These are phyloP conservation scores for Ochlodes sylvanus DNA, from an alignment of 2,888 invertebrate species.

Conservation along the genomic window DNA sequence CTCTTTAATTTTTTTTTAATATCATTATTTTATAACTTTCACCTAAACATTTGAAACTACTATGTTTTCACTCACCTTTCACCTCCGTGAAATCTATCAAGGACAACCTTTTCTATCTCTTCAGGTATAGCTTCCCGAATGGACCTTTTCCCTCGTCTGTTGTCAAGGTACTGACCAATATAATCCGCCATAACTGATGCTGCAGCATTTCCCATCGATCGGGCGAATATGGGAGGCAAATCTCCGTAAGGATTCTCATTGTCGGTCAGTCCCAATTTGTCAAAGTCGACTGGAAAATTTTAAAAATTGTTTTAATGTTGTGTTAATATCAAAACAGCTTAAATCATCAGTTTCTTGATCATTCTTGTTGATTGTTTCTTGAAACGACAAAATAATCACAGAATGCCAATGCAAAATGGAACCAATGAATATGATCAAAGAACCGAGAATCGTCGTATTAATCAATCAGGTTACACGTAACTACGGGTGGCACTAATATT, in stretches of 20 bases:
- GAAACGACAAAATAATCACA: no score
- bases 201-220: slow-evolving; percentile 91
- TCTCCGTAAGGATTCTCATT: slow-evolving; percentile 94
- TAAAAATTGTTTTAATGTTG: not conserved
- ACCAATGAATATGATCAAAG: slow-evolving; percentile 5
- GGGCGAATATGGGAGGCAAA: slow-evolving; percentile 89
- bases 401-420: not conserved
- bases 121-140: slow-evolving; percentile 58
- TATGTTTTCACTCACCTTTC: slow-evolving; percentile 81
- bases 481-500: slow-evolving; percentile 20
- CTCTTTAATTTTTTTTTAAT: no score
- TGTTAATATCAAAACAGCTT: not conserved
- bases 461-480: slow-evolving; percentile 17
- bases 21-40: no score
- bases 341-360: not conserved
- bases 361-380: no score
- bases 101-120: slow-evolving; percentile 65
- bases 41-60: no score
- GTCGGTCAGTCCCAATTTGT: slow-evolving; percentile 93
- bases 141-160: slow-evolving; percentile 82
- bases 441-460: slow-evolving; percentile 8
- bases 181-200: slow-evolving; percentile 89
- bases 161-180: slow-evolving; percentile 88
- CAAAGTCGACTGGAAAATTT: slow-evolving; percentile 90
- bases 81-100: slow-evolving; percentile 89